These are phyloP conservation scores for Hippasteria phrygiana DNA, from an alignment of 53 echinoderm and acorn worm species.

Conservation along the genomic window DNA sequence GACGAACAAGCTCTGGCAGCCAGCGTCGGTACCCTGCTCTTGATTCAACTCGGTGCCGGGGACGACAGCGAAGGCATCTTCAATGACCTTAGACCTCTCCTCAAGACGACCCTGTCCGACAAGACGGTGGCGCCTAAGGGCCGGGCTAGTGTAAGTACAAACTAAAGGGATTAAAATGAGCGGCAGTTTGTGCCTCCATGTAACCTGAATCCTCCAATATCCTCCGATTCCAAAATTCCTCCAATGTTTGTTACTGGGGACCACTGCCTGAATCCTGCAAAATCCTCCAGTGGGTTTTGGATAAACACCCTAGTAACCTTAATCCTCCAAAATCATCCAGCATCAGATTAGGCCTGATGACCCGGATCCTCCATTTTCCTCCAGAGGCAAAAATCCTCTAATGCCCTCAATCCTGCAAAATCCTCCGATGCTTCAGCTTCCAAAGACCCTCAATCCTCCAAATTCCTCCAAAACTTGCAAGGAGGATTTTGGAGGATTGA, in stretches of 20 bases:
- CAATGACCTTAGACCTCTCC: constrained; percentile 71
- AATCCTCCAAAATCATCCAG: neutral
- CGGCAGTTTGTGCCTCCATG: neutral
- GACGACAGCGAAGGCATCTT: constrained; percentile 82
- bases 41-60: constrained; percentile 90
- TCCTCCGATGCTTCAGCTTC: neutral
- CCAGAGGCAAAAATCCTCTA: neutral
- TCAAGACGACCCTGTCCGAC: constrained; percentile 76
- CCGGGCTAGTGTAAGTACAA: constrained; percentile 89
- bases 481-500: too few species aligned
- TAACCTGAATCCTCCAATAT: neutral
- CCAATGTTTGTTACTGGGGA: too few species aligned
- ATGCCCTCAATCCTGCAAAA: too few species aligned
- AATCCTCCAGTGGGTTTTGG: too few species aligned
- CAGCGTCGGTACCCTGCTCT: constrained; percentile 75
- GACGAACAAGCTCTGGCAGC: constrained; percentile 95
- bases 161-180: too few species aligned
- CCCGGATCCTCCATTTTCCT: neutral
- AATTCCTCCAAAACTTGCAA: neutral
- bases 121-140: constrained; percentile 85
- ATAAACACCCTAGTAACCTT: neutral
- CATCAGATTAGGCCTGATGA: neutral
- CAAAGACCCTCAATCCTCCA: neutral
- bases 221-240: neutral
- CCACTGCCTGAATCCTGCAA: too few species aligned